Conservation (phyloP, 1,140 invertebrate species). For the Tetraneura akinire region DNA sequence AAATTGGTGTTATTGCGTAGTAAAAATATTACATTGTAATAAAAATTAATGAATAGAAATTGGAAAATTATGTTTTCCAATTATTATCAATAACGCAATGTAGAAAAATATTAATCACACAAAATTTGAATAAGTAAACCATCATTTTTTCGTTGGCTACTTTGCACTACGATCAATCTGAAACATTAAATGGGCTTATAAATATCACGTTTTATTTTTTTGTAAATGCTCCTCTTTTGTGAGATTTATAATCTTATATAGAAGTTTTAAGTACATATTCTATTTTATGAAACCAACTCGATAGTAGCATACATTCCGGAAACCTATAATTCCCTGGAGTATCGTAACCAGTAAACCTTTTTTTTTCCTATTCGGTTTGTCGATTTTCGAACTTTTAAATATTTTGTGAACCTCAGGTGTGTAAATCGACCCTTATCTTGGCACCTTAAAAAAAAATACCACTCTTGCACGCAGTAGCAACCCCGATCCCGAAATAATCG, state of each 20-base stretch:
- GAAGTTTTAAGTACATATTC: slow-evolving; percentile 31
- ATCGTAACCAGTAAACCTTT: slow-evolving; percentile 34
- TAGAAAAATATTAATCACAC: too few species aligned
- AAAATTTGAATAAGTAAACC: too few species aligned
- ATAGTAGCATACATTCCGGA: neutral
- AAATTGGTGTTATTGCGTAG: too few species aligned
- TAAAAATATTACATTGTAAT: too few species aligned
- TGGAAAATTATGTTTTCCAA: too few species aligned
- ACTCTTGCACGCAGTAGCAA: too few species aligned
- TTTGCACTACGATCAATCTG: neutral
- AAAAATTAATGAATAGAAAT: too few species aligned
- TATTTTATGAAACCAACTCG: slow-evolving; percentile 33
- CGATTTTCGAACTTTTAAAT: slow-evolving; percentile 50
- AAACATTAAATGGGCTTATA: neutral
- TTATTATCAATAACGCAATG: too few species aligned
- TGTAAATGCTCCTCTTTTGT: neutral
- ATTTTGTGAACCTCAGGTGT: slow-evolving; percentile 41
- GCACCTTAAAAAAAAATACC: slow-evolving; percentile 1
- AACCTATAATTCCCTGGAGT: slow-evolving; percentile 28
- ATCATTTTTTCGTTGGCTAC: neutral
- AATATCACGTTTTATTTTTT: neutral
- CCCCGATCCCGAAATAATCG: neutral
- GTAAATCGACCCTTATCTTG: slow-evolving; percentile 42
- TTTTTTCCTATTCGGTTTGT: slow-evolving; percentile 28
- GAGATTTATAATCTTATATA: slow-evolving; percentile 41